A percentile compares a stretch with the other conserved stretches of the same genome.
phyloP scores from a whole-genome alignment of 2,888 invertebrate species.

The Drosophila recens region DNA sequence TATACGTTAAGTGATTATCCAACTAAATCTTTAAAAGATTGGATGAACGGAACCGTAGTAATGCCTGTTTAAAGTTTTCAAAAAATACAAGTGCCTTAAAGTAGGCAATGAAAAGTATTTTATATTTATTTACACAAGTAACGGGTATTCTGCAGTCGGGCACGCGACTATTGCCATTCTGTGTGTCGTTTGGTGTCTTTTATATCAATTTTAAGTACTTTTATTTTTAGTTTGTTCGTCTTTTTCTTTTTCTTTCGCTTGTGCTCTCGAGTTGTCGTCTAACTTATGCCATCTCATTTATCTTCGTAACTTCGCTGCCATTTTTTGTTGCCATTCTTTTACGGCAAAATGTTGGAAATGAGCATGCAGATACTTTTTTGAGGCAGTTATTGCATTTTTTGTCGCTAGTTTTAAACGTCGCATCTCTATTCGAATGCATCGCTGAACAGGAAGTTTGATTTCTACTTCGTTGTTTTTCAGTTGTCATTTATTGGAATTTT shows the following conservation, averaged over 20 bases:
- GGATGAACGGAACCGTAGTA: too few species aligned
- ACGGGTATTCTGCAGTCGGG: too few species aligned
- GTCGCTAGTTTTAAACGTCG: conserved; percentile 82
- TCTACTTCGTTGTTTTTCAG: neutral
- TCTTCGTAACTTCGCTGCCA: conserved; percentile 76
- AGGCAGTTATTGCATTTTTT: conserved; percentile 70
- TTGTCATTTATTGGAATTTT: neutral
- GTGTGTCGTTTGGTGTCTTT: conserved; percentile 55
- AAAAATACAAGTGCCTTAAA: too few species aligned
- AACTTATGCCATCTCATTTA: conserved; percentile 82
- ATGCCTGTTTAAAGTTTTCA: too few species aligned
- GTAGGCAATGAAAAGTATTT: too few species aligned
- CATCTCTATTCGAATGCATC: conserved; percentile 82
- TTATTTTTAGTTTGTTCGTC: conserved; percentile 41
- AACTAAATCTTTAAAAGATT: too few species aligned
- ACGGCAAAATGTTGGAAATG: neutral
- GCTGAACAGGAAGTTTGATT: conserved; percentile 23
- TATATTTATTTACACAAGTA: too few species aligned
- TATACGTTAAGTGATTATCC: too few species aligned
- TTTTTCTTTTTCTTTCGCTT: conserved; percentile 29
- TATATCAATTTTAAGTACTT: conserved; percentile 66
- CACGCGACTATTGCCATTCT: neutral
- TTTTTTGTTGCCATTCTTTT: neutral
- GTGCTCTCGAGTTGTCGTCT: conserved; percentile 76
- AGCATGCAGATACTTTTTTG: conserved; percentile 6